Evolutionary conservation across 2,113 vertebrate genomes (phyloP).

Genomic region (Parotia lawesii): DNA sequence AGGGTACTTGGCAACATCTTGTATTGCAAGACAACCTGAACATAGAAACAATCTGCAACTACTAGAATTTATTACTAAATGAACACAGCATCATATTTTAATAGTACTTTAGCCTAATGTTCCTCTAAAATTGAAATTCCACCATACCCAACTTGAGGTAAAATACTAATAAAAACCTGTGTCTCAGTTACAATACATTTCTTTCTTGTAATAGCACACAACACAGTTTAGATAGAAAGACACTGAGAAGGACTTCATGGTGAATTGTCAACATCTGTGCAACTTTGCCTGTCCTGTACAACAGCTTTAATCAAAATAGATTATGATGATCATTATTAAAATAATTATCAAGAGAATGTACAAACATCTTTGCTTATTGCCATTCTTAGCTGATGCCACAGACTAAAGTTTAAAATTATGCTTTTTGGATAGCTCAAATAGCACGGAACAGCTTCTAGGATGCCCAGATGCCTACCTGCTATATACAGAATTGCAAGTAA

Average conservation of each 20-base stretch:
- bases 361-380: background rate
- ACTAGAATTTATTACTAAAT: background rate
- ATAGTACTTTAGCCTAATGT: background rate
- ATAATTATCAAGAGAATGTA: background rate
- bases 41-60: background rate
- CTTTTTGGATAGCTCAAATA: background rate
- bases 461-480: background rate
- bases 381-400: background rate
- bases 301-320: background rate
- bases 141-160: background rate
- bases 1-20: background rate
- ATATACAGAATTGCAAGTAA: background rate
- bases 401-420: background rate
- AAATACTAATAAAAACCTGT: background rate
- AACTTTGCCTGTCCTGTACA: background rate
- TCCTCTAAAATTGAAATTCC: background rate
- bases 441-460: background rate
- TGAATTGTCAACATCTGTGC: background rate
- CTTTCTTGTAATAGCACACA: background rate
- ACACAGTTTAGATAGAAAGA: background rate
- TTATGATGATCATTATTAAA: background rate
- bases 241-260: background rate
- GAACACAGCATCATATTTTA: background rate
- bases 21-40: background rate
- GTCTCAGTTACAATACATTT: background rate